Base-by-base conservation (phyloP, 2,113 vertebrate genomes). In the Sebastes fasciatus region DNA sequence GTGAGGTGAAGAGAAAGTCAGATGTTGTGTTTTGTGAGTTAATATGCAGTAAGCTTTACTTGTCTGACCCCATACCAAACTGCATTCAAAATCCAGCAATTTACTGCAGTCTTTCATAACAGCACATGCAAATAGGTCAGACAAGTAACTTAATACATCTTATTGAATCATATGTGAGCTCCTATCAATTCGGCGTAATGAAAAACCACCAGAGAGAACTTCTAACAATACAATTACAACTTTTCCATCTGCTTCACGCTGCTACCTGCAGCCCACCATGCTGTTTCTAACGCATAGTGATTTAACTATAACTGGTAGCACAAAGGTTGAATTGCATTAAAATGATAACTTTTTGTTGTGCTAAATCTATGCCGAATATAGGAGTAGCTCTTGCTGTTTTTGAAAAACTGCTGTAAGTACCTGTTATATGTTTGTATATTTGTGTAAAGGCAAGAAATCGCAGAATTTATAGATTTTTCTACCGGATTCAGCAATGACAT, bases 361-460 rank as follows among this genome's bases (percentile, higher is more conserved):
- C 6, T 19, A 0, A 0, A 6, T 1, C 0, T 16, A 54, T 7
- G 74, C 77, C 80, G 77, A 82, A 77, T 17, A 1, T 2, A 8
- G 0, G 4, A 78, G 0, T 1, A 11, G 1, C 0, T 7, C 6
- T 2, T 55, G 1, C 0, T 21, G 23, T 1, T 51, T 68, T 1
- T 6, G 0, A 0, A 68, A 26, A 42, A 1, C 7, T 0, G 9
- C 2, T 13, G 0, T 6, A 4, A n/a, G 12, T 40, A 21, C 17
- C 45, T 40, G 26, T n/a, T 5, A 14, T 0, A 1, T 1, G n/a
- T 40, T 8, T 45, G 3, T 0, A 23, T 0, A 14, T n/a, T 0
- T 61, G 4, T 23, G 5, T 52, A n/a, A 0, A 10, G 0, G 1
- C 63, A 40, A 67, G 5, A 0, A 1, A 19, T 14, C 2, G 0